Evolutionary conservation across 2,797 vertebrate genomes (phyloP), one percentile per base, ranked within the genome.

Genomic region (Pangasius macronema): DNA sequence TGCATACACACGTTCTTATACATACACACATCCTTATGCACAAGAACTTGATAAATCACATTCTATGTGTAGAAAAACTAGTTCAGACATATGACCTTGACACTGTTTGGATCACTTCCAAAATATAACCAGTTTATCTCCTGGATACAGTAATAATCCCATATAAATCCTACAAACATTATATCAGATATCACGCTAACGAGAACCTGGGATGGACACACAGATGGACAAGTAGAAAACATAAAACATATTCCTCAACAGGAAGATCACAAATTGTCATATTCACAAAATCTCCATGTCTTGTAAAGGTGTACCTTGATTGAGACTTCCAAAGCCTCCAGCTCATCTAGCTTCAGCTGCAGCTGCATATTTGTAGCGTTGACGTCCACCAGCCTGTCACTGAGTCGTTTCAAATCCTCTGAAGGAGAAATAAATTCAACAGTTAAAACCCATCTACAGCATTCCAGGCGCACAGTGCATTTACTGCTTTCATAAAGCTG

Each of bases 381-480:
- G 87, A 96, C 95, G 88, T 98, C 98, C 55, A 96, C 95, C 87
- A 99, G 93, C 83, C 97, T 97, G 91, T 99, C 97, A 94, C 96
- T 97, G 36, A 98, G 94, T 63, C 96, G 96, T 92, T 97, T 97
- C 86, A 99, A 90, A 91, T 99, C 99, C 95, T 97, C 98, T 99
- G 88, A 3, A 73, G 67, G 87, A 81, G 27, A 91, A 91, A 65
- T 46, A 30, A 59, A 80, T 30, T 11, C 0, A 27, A 18, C 10
- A 36, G 39, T 33, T 30, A 46, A n/a, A 9, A 14, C 55, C 55
- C 55, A 27, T 27, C 1, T 0, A 13, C 6, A 49, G 22, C 36
- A 0, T 0, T 9, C 24, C 2, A 13, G 42, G 24, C 13, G 16
- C 18, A 46, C 36, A 30, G 18, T 39, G 22, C 7, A 8, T 42